Percentiles rank a stretch among this genome's conserved stretches.
Conservation (phyloP, 1,140 invertebrate genomes). For the Drosophila parvula region DNA sequence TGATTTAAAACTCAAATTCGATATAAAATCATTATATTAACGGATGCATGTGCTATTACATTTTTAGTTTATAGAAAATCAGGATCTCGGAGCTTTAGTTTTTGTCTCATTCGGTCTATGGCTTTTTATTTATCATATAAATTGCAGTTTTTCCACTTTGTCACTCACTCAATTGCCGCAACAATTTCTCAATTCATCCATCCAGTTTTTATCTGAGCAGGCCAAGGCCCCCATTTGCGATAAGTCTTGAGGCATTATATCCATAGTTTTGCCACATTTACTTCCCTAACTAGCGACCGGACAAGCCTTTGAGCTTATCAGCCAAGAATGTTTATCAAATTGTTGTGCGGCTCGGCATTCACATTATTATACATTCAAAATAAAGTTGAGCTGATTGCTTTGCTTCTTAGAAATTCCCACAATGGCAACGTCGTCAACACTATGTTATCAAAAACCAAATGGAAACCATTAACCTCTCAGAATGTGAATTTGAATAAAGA, state of each 20-base stretch:
- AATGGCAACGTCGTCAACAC: not conserved
- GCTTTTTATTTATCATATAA: slow-evolving; percentile 3
- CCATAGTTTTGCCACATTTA: slow-evolving; percentile 16
- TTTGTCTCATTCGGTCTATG: not conserved
- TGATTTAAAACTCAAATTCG: not conserved
- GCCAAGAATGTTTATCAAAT: slow-evolving; percentile 5
- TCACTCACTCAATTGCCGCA: slow-evolving; percentile 19
- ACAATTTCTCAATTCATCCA: slow-evolving; percentile 30
- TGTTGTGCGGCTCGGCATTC: not conserved
- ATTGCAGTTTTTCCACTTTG: slow-evolving; percentile 12
- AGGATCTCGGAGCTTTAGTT: not conserved
- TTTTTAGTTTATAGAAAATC: not conserved
- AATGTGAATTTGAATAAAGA: not conserved
- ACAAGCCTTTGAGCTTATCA: slow-evolving; percentile 6
- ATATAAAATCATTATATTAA: not conserved
- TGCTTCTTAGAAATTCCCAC: not conserved
- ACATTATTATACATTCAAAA: not conserved
- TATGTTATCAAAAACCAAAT: not conserved
- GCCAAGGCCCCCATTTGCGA: slow-evolving; percentile 27
- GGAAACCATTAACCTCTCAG: not conserved
- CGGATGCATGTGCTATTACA: not conserved
- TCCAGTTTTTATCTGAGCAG: slow-evolving; percentile 34
- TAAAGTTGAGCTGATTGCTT: not conserved
- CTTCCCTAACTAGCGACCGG: slow-evolving; percentile 18
- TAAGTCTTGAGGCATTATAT: slow-evolving; percentile 19